Conservation (phyloP, 2,888 invertebrate genomes). For the Eulithis testata region DNA sequence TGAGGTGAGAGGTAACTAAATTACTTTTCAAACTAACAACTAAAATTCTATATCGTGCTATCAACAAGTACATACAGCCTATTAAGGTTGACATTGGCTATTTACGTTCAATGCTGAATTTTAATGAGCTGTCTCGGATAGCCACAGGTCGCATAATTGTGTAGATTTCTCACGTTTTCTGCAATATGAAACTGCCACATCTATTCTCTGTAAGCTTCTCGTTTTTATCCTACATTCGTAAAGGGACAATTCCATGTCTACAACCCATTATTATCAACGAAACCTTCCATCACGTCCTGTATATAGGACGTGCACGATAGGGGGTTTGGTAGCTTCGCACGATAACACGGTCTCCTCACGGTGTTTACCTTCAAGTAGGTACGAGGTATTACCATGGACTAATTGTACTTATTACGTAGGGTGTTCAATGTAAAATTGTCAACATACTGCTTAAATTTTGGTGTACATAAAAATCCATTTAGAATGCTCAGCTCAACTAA, state of each 20-base stretch:
- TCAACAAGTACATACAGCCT: slow-evolving; percentile 6
- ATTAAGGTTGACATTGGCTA: slow-evolving; percentile 37
- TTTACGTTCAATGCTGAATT: slow-evolving; percentile 40
- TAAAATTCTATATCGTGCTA: neutral
- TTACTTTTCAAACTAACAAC: neutral
- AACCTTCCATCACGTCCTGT: too few relatives aligned
- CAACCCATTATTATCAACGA: too few relatives aligned
- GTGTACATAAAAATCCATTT: neutral
- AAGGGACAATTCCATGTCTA: too few relatives aligned
- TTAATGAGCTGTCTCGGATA: slow-evolving; percentile 30
- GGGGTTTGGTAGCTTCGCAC: too few relatives aligned
- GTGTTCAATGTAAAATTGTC: neutral
- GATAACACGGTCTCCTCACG: too few relatives aligned
- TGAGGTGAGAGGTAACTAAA: neutral
- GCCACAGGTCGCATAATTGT: slow-evolving; percentile 18
- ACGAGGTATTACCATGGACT: too few relatives aligned
- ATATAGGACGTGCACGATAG: too few relatives aligned
- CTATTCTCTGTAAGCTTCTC: neutral
- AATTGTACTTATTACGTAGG: neutral
- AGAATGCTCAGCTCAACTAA: neutral
- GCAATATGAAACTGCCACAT: slow-evolving; percentile 1
- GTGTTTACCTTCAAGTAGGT: too few relatives aligned
- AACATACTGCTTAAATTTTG: neutral
- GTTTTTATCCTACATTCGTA: too few relatives aligned
- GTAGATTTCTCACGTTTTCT: slow-evolving; percentile 25